Conservation (phyloP, 1,140 invertebrate species). For the Onthophagus taurus region DNA sequence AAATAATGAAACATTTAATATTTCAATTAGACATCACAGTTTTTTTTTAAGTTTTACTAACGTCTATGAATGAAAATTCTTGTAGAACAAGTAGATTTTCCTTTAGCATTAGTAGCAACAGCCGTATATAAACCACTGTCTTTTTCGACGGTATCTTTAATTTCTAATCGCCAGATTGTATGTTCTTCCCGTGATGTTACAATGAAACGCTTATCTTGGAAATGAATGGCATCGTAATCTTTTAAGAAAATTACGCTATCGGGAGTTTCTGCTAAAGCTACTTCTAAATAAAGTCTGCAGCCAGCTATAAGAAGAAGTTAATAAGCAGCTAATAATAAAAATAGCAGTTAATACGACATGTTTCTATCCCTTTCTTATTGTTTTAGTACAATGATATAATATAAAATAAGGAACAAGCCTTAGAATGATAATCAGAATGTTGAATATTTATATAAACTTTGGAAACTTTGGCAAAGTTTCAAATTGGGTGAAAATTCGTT, state of each 20-base stretch:
- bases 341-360: too few relatives aligned
- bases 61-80: conserved; percentile 75
- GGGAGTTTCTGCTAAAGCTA: conserved; percentile 53
- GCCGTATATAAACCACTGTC: conserved; percentile 90
- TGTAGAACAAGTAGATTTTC: conserved; percentile 72
- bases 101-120: conserved; percentile 71
- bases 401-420: too few relatives aligned
- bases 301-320: too few relatives aligned
- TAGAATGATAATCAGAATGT: too few relatives aligned
- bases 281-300: conserved; percentile 76
- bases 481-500: too few relatives aligned
- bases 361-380: too few relatives aligned
- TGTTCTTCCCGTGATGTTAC: conserved; percentile 46
- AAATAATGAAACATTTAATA: background rate
- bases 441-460: too few relatives aligned
- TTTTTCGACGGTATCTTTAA: conserved; percentile 68
- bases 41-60: conserved; percentile 41
- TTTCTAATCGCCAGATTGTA: conserved; percentile 55
- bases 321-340: too few relatives aligned
- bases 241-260: conserved; percentile 76
- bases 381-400: too few relatives aligned
- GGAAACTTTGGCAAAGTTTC: too few relatives aligned
- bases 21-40: background rate
- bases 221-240: conserved; percentile 66
- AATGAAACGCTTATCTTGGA: conserved; percentile 63